These are phyloP conservation scores for Myoxocephalus aenaeus DNA, from an alignment of 2,797 vertebrate species.

Conservation along the genomic window DNA sequence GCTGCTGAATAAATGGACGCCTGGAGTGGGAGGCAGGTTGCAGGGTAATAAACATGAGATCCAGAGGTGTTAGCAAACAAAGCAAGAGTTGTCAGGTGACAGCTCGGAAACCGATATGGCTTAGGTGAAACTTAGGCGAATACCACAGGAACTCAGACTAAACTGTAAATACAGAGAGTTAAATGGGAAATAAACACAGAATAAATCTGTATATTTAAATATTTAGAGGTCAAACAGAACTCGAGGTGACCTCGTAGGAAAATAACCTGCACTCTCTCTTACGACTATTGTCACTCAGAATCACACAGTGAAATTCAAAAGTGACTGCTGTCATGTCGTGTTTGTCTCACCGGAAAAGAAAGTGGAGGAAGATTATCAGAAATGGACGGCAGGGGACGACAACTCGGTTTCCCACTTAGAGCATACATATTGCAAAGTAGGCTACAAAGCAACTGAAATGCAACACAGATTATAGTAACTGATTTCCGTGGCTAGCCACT, in stretches of 20 bases:
- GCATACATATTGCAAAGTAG: slow-evolving; percentile 30
- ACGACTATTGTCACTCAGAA: not conserved
- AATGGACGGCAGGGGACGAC: slow-evolving; percentile 27
- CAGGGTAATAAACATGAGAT: slow-evolving; percentile 50
- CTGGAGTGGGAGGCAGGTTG: slow-evolving; percentile 27
- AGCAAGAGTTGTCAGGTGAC: slow-evolving; percentile 42
- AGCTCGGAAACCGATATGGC: slow-evolving; percentile 41
- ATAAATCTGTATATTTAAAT: not conserved
- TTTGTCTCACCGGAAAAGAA: slow-evolving; percentile 39
- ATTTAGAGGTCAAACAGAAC: not conserved
- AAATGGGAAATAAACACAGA: slow-evolving; percentile 6
- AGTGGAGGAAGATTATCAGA: slow-evolving; percentile 33
- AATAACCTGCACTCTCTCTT: slow-evolving; percentile 24
- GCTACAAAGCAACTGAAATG: slow-evolving; percentile 26
- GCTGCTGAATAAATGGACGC: slow-evolving; percentile 29
- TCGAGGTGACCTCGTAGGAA: not conserved
- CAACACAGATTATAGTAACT: not conserved
- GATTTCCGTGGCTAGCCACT: too few relatives aligned
- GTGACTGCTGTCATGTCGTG: slow-evolving; percentile 33
- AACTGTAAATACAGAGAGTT: slow-evolving; percentile 47
- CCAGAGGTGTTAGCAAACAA: slow-evolving; percentile 40
- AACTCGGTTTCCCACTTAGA: slow-evolving; percentile 43
- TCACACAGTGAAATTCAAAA: slow-evolving; percentile 8
- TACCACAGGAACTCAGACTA: slow-evolving; percentile 31
- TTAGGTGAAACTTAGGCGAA: slow-evolving; percentile 45